Evolutionary conservation across 2,888 invertebrate genomes (phyloP), one percentile per base, ranked within the genome.

Genomic region (Pseudococcus jackbeardsleyi): DNA sequence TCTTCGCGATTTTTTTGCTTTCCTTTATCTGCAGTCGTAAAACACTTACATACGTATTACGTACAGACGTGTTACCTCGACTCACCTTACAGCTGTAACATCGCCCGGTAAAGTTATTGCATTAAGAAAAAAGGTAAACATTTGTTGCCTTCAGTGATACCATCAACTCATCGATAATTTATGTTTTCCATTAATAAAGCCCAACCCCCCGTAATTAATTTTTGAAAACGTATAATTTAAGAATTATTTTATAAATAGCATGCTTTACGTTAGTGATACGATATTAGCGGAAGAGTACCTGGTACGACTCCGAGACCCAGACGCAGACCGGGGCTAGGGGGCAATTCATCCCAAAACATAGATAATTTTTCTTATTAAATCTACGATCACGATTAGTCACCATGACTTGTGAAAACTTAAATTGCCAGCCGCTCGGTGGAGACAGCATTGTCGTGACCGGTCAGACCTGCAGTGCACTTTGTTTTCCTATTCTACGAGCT

Each of bases 191-290:
- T 82, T 82, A 82, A 82, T 82, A 82, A 82, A 82, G 79, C 79
- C 79, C 79, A 46, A 46, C 79, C 79, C 79, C 46, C 46, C 79
- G 79, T 82, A 82, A 82, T 82, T 82, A 82, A 82, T 82, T 82
- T 82, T 82, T 82, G 79, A 82, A 82, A 82, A 82, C 79, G 79
- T 82, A 82, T 82, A 82, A 82, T 82, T 82, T 82, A 82, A 82
- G 79, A 82, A 82, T 82, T 82, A 82, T 46, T 82, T 82, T 82
- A 82, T 82, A 82, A 82, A 82, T 82, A 82, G 79, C 77, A 39
- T 77, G 39, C 79, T 82, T 82, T 82, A 82, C 46, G 79, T 22
- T 82, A 82, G 79, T 46, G 79, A 82, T 82, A 82, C 79, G 79
- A 46, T 82, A 82, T 82, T 82, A 82, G 46, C 42, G 46, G 19